These are phyloP conservation scores for Pseudopleuronectes americanus DNA, from an alignment of 2,797 vertebrate species.

Conservation along the genomic window DNA sequence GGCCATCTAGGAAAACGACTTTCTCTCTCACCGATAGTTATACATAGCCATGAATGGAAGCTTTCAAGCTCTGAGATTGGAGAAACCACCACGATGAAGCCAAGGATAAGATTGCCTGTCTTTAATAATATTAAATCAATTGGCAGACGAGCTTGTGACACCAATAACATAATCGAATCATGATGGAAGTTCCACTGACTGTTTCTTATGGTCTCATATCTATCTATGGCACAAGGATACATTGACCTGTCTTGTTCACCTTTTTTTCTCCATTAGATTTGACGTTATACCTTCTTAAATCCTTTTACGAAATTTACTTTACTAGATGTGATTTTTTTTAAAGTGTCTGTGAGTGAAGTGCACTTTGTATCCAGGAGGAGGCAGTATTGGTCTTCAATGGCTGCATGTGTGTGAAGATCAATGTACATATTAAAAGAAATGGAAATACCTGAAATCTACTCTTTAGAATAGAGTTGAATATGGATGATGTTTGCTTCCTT, in stretches of 20 bases:
- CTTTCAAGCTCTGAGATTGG: slow-evolving; percentile 15
- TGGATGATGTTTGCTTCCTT: background rate
- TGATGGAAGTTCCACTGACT: slow-evolving; percentile 11
- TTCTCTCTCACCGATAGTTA: background rate
- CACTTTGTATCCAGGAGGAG: slow-evolving; percentile 51
- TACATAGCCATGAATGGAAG: background rate
- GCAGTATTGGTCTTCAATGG: slow-evolving; percentile 48
- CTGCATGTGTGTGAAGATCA: background rate
- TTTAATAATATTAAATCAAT: slow-evolving; percentile 37
- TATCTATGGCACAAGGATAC: background rate
- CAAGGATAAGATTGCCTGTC: background rate
- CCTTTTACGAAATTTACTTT: background rate
- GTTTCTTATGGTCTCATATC: background rate
- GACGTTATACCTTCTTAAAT: background rate
- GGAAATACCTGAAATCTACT: slow-evolving; percentile 7
- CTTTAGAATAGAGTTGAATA: background rate
- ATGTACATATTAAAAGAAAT: background rate
- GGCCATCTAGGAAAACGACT: background rate
- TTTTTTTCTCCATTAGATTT: background rate
- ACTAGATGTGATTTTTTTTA: background rate
- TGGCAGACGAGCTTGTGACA: slow-evolving; percentile 59
- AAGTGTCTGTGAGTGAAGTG: slow-evolving; percentile 1
- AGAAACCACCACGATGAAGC: slow-evolving; percentile 13
- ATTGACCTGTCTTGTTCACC: background rate
- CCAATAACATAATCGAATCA: slow-evolving; percentile 69